These are phyloP conservation scores for Chalcis sispes DNA, from an alignment of 2,888 invertebrate genomes.

Conservation along the genomic window DNA sequence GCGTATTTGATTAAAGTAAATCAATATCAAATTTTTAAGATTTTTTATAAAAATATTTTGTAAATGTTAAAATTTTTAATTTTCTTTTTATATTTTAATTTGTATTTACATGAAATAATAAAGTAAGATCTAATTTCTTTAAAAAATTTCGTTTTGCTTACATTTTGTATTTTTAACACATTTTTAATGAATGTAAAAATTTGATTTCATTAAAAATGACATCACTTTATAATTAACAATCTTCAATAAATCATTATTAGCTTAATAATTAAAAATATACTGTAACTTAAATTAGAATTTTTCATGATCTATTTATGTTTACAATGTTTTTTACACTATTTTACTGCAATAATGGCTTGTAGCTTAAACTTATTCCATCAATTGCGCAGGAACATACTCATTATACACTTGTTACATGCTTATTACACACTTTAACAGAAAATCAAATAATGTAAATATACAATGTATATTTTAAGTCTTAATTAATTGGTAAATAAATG, in stretches of 20 bases:
- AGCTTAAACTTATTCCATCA: neutral
- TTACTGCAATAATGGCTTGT: conserved; percentile 12
- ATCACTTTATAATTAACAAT: conserved; percentile 26
- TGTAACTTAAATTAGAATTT: neutral
- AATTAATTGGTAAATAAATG: conserved; percentile 42
- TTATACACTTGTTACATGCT: neutral
- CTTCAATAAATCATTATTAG: conserved; percentile 24
- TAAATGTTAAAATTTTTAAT: neutral
- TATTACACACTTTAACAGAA: conserved; percentile 8
- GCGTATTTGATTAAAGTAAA: no score
- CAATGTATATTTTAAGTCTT: conserved; percentile 29
- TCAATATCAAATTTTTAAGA: no score
- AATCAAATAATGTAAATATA: conserved; percentile 28
- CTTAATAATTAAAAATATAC: conserved; percentile 13
- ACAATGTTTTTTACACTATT: conserved; percentile 46
- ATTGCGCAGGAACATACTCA: no score
- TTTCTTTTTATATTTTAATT: no score
- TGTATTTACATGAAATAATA: no score
- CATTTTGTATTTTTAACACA: neutral
- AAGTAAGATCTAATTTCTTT: no score
- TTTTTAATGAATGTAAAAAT: conserved; percentile 7
- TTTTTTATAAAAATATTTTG: conserved; percentile 1
- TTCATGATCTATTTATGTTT: conserved; percentile 26
- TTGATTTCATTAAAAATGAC: conserved; percentile 50
- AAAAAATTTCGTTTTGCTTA: neutral